Evolutionary conservation across 2,888 invertebrate species (phyloP).

Genomic region (Pterostichus madidus): DNA sequence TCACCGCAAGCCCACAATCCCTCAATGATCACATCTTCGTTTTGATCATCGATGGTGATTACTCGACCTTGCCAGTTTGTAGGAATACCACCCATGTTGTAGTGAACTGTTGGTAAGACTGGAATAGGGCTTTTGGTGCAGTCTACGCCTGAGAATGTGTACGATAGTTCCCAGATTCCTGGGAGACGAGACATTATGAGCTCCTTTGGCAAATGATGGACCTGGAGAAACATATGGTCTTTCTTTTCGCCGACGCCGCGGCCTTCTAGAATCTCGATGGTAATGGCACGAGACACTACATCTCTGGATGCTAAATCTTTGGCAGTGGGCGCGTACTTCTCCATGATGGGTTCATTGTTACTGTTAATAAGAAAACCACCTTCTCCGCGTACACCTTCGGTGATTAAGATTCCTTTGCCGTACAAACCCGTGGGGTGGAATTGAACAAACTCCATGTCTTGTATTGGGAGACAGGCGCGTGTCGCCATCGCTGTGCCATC

Average conservation of each 20-base stretch:
- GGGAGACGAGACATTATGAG: slow-evolving; percentile 77
- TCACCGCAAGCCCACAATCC: slow-evolving; percentile 84
- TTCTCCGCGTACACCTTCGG: slow-evolving; percentile 97
- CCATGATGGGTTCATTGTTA: slow-evolving; percentile 98
- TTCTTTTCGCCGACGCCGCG: slow-evolving; percentile 82
- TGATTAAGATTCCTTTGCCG: slow-evolving; percentile 97
- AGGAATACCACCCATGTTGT: slow-evolving; percentile 86
- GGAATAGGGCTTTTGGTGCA: slow-evolving; percentile 84
- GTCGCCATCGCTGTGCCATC: slow-evolving; percentile 97
- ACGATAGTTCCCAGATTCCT: slow-evolving; percentile 82
- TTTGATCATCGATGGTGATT: slow-evolving; percentile 77
- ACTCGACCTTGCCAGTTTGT: slow-evolving; percentile 85
- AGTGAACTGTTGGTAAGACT: slow-evolving; percentile 84
- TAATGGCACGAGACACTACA: slow-evolving; percentile 97
- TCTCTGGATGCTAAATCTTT: slow-evolving; percentile 98
- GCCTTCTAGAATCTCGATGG: slow-evolving; percentile 95
- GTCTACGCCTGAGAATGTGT: slow-evolving; percentile 84
- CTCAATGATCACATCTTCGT: slow-evolving; percentile 78
- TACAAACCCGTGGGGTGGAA: slow-evolving; percentile 98
- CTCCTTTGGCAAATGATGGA: slow-evolving; percentile 82
- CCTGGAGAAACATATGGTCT: slow-evolving; percentile 81
- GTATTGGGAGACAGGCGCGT: slow-evolving; percentile 93
- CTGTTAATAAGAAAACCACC: slow-evolving; percentile 96
- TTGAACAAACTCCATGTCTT: slow-evolving; percentile 97
- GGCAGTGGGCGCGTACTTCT: slow-evolving; percentile 96